Evolutionary conservation across 2,797 vertebrate species (phyloP).

Genomic region (Tragelaphus oryx): DNA sequence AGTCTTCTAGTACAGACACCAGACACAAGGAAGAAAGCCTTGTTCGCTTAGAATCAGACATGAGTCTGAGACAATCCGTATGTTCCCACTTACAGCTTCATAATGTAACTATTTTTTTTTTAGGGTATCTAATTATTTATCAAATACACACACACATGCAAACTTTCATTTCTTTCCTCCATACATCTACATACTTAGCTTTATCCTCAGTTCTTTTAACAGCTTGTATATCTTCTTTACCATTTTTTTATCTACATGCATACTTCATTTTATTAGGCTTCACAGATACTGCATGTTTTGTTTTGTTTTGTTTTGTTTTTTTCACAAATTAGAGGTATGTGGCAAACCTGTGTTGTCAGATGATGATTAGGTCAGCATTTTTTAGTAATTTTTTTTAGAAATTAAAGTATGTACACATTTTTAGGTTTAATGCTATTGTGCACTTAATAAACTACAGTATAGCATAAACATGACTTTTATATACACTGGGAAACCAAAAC

Average conservation of each 20-base stretch:
- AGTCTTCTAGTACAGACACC: neutral
- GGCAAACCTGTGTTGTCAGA: neutral
- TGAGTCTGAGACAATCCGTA: neutral
- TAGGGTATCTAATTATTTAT: neutral
- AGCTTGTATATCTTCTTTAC: neutral
- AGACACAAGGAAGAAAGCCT: neutral
- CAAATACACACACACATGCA: neutral
- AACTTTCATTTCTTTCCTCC: neutral
- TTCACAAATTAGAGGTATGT: neutral
- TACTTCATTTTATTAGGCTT: neutral
- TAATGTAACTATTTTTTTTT: neutral
- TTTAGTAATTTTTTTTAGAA: neutral
- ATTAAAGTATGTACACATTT: too few relatives aligned
- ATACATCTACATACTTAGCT: neutral
- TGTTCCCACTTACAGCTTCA: neutral
- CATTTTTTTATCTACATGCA: neutral
- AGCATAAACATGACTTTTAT: neutral
- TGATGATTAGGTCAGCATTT: neutral
- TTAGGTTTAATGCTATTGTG: too few relatives aligned
- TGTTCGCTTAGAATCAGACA: neutral
- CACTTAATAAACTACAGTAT: neutral
- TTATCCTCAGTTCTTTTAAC: neutral
- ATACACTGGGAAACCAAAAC: neutral
- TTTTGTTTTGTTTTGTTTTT: neutral
- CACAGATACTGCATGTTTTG: neutral